Conservation (phyloP, 53 echinoderm and acorn worm species). For the Stichopus horrens region DNA sequence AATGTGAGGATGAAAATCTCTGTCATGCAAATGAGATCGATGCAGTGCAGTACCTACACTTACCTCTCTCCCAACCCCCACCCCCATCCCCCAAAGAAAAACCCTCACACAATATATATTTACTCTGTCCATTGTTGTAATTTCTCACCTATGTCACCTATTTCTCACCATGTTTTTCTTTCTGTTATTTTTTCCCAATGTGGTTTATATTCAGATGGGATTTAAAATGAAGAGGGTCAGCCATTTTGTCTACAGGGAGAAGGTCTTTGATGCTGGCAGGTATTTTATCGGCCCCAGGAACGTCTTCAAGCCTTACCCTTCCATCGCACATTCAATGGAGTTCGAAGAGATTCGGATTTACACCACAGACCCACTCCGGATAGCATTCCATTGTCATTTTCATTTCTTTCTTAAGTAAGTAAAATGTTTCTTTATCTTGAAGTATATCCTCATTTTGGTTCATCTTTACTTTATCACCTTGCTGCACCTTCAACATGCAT, state of each 20-base stretch:
- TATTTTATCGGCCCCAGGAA: slow-evolving; percentile 61
- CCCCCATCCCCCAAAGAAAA: too few relatives aligned
- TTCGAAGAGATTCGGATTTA: slow-evolving; percentile 48
- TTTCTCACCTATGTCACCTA: too few relatives aligned
- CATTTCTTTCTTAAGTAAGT: slow-evolving; percentile 69
- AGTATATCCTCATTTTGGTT: background rate
- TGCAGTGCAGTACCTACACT: too few relatives aligned
- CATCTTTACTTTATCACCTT: background rate
- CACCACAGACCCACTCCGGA: slow-evolving; percentile 52
- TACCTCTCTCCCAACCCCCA: too few relatives aligned
- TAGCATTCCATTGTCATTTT: slow-evolving; percentile 57
- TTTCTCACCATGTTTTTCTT: too few relatives aligned
- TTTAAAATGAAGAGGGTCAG: slow-evolving; percentile 54
- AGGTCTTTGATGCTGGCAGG: slow-evolving; percentile 57
- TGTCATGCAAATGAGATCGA: too few relatives aligned
- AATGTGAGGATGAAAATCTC: too few relatives aligned
- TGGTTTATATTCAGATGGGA: slow-evolving; percentile 51
- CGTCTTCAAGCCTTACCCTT: slow-evolving; percentile 62
- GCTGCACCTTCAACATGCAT: background rate
- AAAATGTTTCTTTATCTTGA: background rate
- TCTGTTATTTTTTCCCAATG: background rate
- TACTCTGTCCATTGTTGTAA: too few relatives aligned
- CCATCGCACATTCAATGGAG: slow-evolving; percentile 51
- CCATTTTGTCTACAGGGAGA: slow-evolving; percentile 43
- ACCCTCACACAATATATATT: too few relatives aligned